Base-by-base conservation (phyloP, 1,140 invertebrate species). In the Eulimnadia texana region DNA sequence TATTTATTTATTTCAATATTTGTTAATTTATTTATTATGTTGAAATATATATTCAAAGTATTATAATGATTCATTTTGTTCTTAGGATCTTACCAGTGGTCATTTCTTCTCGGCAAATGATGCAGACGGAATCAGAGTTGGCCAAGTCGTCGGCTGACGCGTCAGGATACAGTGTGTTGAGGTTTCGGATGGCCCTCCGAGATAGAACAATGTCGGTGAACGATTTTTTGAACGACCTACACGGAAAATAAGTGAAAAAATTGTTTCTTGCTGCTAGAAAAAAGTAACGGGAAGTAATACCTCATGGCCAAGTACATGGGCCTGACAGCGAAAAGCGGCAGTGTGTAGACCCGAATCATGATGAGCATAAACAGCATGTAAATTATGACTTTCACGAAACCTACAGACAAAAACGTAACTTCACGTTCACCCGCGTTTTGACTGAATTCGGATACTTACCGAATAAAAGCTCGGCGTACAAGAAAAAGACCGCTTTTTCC, bases 221-320 rank as follows among this genome's bases (percentile, higher is more conserved):
- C 6, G 96, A 93, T 75, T 98, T 98, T 71, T 97, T 97, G 75
- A 99, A 98, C 67, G 93, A 87, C 72, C 94, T 86, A 66, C 60
- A 50, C 28, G 23, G 60, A 66, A 55, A 25, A 16, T 51, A 20
- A 50, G 19, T 22, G 29, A 22, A 9, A 27, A 6, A 23, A 20
- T 60, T 16, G 22, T 13, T 58, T 22, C 2, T 28, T 23, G 13
- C 16, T 13, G 11, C 22, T 60, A 24, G 9, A 58, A 24, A 10
- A 20, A 61, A 57, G 23, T 19, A 20, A 54, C 60, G 19, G n/a
- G 47, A 29, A 47, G 51, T 20, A 19, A 68, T 70, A 88, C 84
- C 85, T 84, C 76, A 99, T 85, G 19, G 95, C 93, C 68, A 98
- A 86, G 76, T 99, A 99, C 90, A 99, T 98, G 22, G 96, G 96